Conservation (phyloP, 2,113 vertebrate genomes). For the Phocoena sinus region DNA sequence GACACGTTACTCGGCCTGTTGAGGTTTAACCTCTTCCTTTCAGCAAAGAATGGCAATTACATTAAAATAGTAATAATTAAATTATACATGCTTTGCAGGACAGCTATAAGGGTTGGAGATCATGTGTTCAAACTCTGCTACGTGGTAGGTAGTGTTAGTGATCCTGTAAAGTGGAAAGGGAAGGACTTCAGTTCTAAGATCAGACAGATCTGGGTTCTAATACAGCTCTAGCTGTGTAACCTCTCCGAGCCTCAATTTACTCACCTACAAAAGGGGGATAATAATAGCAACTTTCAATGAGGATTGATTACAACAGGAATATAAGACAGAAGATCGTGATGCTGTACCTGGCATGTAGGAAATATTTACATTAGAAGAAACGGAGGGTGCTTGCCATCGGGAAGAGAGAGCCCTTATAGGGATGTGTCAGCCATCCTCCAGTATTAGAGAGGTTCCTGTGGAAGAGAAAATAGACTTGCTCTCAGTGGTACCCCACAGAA, state of each 20-base stretch:
- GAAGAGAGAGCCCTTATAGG: not conserved
- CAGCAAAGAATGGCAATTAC: not conserved
- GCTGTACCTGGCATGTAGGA: not conserved
- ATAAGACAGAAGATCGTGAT: not conserved
- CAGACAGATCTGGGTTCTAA: not conserved
- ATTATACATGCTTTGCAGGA: not conserved
- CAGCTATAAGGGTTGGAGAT: not conserved
- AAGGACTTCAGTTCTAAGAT: not conserved
- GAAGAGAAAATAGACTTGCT: not conserved
- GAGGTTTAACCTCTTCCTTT: not conserved
- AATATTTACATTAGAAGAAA: not conserved
- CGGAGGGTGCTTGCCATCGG: not conserved
- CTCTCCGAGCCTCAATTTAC: not conserved
- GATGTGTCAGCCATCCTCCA: not conserved
- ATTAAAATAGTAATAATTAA: not conserved
- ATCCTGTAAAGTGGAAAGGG: not conserved
- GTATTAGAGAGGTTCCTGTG: not conserved
- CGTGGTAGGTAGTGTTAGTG: not conserved
- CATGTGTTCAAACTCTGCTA: not conserved
- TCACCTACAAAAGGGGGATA: not conserved
- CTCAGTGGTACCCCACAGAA: not conserved
- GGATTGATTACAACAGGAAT: not conserved
- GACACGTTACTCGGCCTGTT: not conserved
- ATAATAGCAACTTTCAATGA: not conserved
- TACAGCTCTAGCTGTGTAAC: not conserved